Percentiles rank a stretch among this genome's conserved stretches.
Conservation (phyloP, 2,888 invertebrate species). For the Apoda limacodes region DNA sequence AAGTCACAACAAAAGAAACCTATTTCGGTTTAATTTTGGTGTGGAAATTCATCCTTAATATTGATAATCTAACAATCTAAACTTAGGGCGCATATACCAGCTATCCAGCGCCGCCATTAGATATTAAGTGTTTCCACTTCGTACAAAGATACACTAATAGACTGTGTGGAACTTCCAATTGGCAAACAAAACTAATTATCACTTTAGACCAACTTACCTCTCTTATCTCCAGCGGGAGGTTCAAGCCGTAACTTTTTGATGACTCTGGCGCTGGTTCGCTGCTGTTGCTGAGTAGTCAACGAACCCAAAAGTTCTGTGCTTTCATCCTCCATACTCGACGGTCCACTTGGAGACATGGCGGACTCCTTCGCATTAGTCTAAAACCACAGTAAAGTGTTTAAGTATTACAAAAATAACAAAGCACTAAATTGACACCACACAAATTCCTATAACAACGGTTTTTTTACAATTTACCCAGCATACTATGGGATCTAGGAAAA, state of each 20-base stretch:
- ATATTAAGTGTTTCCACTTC: too few relatives aligned
- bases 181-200: not conserved
- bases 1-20: too few relatives aligned
- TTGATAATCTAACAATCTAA: too few relatives aligned
- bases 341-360: not conserved
- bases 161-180: not conserved
- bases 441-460: not conserved
- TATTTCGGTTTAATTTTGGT: too few relatives aligned
- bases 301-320: slow-evolving; percentile 75
- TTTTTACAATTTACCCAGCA: slow-evolving; percentile 1
- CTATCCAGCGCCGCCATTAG: too few relatives aligned
- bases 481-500: too few relatives aligned
- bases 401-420: not conserved
- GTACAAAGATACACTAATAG: too few relatives aligned
- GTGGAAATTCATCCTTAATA: too few relatives aligned
- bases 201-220: slow-evolving; percentile 35
- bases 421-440: too few relatives aligned
- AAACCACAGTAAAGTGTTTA: not conserved
- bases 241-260: slow-evolving; percentile 82
- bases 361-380: slow-evolving; percentile 9
- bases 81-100: too few relatives aligned
- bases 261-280: slow-evolving; percentile 80
- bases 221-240: slow-evolving; percentile 36
- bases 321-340: slow-evolving; percentile 25
- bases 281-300: slow-evolving; percentile 72